Conservation (phyloP, 2,113 vertebrate genomes). For the Nerophis ophidion region DNA sequence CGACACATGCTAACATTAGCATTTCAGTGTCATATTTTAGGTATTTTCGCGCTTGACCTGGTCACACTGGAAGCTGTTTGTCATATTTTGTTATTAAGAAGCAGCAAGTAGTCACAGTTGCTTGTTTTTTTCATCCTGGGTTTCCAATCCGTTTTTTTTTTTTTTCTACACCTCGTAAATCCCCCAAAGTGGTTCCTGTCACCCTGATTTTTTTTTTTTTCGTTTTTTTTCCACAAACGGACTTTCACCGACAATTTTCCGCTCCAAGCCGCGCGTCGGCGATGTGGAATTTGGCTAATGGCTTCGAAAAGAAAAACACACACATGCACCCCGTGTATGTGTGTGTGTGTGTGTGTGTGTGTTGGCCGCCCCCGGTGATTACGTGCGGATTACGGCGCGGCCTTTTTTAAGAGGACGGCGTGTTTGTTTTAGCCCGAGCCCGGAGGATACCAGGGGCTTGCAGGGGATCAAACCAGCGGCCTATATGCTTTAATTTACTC, state of each 20-base stretch:
- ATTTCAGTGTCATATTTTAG: too few species aligned
- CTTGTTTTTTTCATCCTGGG: background rate
- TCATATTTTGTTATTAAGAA: too few species aligned
- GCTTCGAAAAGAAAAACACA: constrained; percentile 16
- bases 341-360: background rate
- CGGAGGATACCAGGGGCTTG: constrained; percentile 46
- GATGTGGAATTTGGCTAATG: constrained; percentile 28
- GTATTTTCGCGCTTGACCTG: too few species aligned
- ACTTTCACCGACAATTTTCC: constrained; percentile 14
- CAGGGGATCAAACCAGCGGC: constrained; percentile 27
- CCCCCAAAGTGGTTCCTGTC: background rate
- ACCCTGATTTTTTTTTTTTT: too few species aligned
- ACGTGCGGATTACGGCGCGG: constrained; percentile 41
- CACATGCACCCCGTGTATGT: constrained; percentile 2
- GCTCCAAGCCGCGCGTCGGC: constrained; percentile 14
- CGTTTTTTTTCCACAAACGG: background rate
- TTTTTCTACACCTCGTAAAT: background rate
- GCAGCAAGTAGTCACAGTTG: background rate
- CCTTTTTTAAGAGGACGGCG: constrained; percentile 44
- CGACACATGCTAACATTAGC: too few species aligned
- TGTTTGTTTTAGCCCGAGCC: constrained; percentile 58
- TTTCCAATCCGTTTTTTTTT: too few species aligned
- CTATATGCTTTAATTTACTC: constrained; percentile 18
- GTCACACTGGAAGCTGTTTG: too few species aligned
- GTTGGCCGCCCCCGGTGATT: constrained; percentile 27